These are phyloP conservation scores for Acropternis orthonyx DNA, from an alignment of 2,797 vertebrate genomes.

Conservation along the genomic window DNA sequence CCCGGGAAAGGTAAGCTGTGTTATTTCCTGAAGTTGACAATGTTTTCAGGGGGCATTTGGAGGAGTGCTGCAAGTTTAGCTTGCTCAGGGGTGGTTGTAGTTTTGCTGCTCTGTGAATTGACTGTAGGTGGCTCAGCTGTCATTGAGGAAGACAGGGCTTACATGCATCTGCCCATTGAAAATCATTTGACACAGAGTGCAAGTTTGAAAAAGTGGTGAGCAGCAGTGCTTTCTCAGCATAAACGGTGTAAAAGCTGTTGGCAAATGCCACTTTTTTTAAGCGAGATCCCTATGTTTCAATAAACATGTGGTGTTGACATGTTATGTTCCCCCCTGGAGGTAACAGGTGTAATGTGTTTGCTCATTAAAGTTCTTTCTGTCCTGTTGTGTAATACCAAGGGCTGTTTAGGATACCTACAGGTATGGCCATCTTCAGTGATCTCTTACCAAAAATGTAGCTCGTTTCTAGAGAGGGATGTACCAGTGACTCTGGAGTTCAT, in stretches of 20 bases:
- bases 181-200: not conserved
- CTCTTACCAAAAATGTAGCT: not conserved
- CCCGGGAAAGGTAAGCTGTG: constrained; percentile 87
- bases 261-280: not conserved
- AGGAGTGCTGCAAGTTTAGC: not conserved
- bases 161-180: not conserved
- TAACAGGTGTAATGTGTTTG: not conserved
- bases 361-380: not conserved
- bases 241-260: not conserved
- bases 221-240: not conserved
- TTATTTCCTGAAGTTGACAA: not conserved
- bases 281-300: not conserved
- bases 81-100: not conserved
- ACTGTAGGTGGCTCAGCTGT: not conserved
- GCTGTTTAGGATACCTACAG: not conserved
- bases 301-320: not conserved
- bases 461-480: not conserved
- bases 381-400: not conserved
- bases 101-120: not conserved
- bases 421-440: not conserved
- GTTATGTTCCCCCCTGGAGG: not conserved
- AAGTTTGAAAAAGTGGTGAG: not conserved
- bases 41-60: not conserved
- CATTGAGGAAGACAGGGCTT: not conserved
- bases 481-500: not conserved